Conservation (phyloP, 1,140 invertebrate genomes). For the Caenorhabditis brenneri region DNA sequence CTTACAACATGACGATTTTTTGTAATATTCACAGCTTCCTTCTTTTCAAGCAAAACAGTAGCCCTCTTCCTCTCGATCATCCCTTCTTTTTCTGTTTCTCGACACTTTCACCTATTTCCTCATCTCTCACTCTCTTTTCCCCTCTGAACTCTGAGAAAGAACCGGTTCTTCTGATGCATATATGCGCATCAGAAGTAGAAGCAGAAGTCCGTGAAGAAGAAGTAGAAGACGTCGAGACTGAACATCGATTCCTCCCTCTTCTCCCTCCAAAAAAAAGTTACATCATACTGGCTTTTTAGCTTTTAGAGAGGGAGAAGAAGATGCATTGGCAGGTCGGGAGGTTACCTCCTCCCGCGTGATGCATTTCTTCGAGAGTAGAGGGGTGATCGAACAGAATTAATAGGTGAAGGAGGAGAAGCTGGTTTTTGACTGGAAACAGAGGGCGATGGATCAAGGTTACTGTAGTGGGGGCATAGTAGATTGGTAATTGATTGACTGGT, state of each 20-base stretch:
- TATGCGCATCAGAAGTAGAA: too few relatives aligned
- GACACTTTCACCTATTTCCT: constrained; percentile 22
- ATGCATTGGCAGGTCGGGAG: too few relatives aligned
- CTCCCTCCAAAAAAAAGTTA: neutral
- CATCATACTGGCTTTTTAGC: neutral
- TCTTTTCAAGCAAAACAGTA: neutral
- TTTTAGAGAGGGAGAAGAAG: neutral
- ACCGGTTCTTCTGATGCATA: neutral
- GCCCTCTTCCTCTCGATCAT: constrained; percentile 1
- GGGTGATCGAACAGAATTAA: constrained; percentile 10
- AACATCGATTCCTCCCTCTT: neutral
- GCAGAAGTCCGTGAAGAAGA: neutral
- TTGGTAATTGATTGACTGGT: too few relatives aligned
- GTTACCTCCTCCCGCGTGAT: neutral
- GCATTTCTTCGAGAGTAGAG: too few relatives aligned
- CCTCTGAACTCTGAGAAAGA: neutral
- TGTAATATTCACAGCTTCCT: neutral
- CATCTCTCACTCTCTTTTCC: neutral
- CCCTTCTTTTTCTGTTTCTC: neutral
- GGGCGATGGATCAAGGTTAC: neutral
- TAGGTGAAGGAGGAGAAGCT: neutral
- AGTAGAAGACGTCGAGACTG: neutral
- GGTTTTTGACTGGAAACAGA: neutral
- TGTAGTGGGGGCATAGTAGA: neutral
- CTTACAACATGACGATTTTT: neutral